Conservation (phyloP, 37 sponge, comb jelly and placozoan species). For the Chondrosia reniformis region DNA sequence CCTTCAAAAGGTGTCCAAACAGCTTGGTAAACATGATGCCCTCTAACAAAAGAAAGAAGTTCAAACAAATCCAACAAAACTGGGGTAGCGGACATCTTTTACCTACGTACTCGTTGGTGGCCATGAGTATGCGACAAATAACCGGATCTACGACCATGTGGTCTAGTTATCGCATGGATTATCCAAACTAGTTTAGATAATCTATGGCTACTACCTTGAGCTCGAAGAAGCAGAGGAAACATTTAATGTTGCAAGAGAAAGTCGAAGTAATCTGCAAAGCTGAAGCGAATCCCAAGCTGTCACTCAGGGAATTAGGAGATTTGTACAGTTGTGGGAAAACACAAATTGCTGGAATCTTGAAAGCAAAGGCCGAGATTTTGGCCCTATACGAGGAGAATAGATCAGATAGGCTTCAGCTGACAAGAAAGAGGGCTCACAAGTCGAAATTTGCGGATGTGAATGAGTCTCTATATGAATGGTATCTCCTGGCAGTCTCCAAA, state of each 20-base stretch:
- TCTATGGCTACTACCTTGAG: neutral
- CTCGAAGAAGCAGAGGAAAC: slow-evolving; percentile 15
- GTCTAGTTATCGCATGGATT: too few relatives aligned
- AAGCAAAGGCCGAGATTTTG: neutral
- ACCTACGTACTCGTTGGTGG: neutral
- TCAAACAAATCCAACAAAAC: neutral
- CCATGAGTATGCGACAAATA: neutral
- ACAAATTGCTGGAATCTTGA: slow-evolving; percentile 11
- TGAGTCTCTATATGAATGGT: neutral
- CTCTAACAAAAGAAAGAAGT: slow-evolving; percentile 20
- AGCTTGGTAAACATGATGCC: neutral
- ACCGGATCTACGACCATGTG: neutral
- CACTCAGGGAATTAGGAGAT: slow-evolving; percentile 38
- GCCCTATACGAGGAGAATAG: neutral
- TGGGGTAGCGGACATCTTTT: neutral
- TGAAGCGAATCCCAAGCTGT: slow-evolving; percentile 20
- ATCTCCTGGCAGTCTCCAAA: slow-evolving; percentile 3
- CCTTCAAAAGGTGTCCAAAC: neutral
- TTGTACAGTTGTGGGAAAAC: slow-evolving; percentile 50
- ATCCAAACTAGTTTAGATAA: too few relatives aligned
- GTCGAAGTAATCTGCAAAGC: slow-evolving; percentile 24
- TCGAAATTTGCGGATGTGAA: slow-evolving; percentile 1
- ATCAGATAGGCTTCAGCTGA: neutral
- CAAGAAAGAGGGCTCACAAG: neutral
- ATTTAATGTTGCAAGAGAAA: slow-evolving; percentile 30